Evolutionary conservation across 2,797 vertebrate species (phyloP), one percentile per base, ranked within the genome.

Genomic region (Premnoplex brunnescens): DNA sequence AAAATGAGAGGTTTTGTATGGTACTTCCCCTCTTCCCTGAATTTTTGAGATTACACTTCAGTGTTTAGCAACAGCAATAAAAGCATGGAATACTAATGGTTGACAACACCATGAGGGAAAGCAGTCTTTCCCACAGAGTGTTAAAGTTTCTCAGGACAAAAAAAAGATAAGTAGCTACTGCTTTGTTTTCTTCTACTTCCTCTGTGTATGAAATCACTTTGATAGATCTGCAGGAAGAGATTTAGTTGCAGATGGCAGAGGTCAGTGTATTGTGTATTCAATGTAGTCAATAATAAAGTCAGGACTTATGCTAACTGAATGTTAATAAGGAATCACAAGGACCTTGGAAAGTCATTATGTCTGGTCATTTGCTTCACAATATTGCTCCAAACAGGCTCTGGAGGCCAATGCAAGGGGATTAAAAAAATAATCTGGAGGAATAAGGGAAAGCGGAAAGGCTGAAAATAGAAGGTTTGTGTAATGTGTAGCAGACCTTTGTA

Each of bases 231-330:
- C 97, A 96, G 98, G 98, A 98, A 99, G 99, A 99, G 99, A 99
- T 99, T 99, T 99, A 99, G 99, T 99, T 98, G 98, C 98, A 96
- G 98, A 98, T 99, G 99, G 99, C 99, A 99, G 99, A 99, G 99
- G 99, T 99, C 99, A 98, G 98, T 98, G 98, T 99, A 98, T 99
- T 99, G 99, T 99, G 99, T 99, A 99, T 99, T 99, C 99, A 99
- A 98, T 98, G 99, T 98, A 99, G 99, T 99, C 99, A 99, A 99
- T 99, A 99, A 99, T 99, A 99, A 99, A 99, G 99, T 99, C 99
- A 98, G 98, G 98, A 99, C 98, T 98, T 98, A 99, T 98, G 99
- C 98, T 98, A 97, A 97, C 97, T 93, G 99, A 99, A 99, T 99
- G 99, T 98, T 99, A 99, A 99, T 99, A 98, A 99, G 99, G 98